A percentile compares a stretch with the other conserved stretches of the same genome.
Evolutionary conservation across 2,113 vertebrate species (phyloP).

Genomic region (Deroptyus accipitrinus): DNA sequence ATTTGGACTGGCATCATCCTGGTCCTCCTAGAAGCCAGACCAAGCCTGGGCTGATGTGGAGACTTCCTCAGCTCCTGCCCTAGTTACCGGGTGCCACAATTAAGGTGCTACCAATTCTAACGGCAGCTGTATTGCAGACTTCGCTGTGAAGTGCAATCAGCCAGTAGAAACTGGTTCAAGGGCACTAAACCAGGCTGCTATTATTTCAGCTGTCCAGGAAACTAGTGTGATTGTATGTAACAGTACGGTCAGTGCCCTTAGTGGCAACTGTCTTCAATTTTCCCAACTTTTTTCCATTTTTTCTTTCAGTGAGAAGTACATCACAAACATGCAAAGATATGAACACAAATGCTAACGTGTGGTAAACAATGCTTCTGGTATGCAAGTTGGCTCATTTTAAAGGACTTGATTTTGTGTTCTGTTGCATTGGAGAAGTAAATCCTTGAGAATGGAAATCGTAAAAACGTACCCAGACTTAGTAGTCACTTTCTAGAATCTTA

Average conservation of each 20-base stretch:
- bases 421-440: neutral
- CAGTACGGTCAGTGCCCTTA: neutral
- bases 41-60: neutral
- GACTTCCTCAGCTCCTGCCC: neutral
- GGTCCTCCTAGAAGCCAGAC: neutral
- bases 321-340: neutral
- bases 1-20: neutral
- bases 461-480: neutral
- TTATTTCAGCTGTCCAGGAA: conserved; percentile 7
- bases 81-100: neutral
- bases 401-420: neutral
- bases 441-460: neutral
- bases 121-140: neutral
- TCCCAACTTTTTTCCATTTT: neutral
- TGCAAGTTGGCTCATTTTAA: neutral
- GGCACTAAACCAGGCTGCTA: neutral
- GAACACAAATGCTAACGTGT: neutral
- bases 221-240: neutral
- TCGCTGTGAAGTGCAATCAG: neutral
- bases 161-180: neutral
- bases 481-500: neutral
- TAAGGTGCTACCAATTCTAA: neutral
- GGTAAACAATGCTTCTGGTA: neutral
- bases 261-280: neutral
- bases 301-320: neutral